These are phyloP conservation scores for Acyrthosiphon pisum DNA, from an alignment of 1,140 invertebrate genomes.

Conservation along the genomic window DNA sequence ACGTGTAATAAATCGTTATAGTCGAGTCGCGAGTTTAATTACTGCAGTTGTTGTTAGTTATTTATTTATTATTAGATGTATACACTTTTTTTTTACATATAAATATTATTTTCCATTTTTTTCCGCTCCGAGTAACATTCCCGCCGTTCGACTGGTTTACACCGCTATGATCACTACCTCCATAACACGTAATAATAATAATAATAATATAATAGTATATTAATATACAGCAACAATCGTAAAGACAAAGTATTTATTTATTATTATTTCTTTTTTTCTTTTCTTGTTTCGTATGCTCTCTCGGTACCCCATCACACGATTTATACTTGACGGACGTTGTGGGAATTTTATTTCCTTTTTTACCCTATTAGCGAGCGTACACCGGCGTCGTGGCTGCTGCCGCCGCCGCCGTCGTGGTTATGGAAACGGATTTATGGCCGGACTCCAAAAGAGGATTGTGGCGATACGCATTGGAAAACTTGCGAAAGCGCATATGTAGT, in stretches of 20 bases:
- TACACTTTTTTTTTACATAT: neutral
- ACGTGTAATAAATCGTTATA: slow-evolving; percentile 25
- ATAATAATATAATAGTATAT: neutral
- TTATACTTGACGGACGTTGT: slow-evolving; percentile 35
- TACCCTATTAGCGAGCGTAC: slow-evolving; percentile 30
- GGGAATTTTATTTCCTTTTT: slow-evolving; percentile 14
- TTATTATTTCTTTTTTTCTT: slow-evolving; percentile 21
- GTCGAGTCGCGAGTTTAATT: slow-evolving; percentile 10
- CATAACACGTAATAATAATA: neutral
- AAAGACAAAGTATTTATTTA: neutral
- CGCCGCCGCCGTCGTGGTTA: slow-evolving; percentile 44
- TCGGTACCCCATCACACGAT: neutral
- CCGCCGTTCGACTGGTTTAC: slow-evolving; percentile 37
- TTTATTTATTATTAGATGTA: slow-evolving; percentile 20
- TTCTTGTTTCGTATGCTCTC: neutral
- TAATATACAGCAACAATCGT: slow-evolving; percentile 17
- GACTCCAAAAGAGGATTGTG: slow-evolving; percentile 55
- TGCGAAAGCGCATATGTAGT: slow-evolving; percentile 52
- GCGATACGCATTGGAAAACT: slow-evolving; percentile 47
- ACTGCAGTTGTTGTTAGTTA: slow-evolving; percentile 3
- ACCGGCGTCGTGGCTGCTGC: neutral
- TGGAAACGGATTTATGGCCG: slow-evolving; percentile 57
- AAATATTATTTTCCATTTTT: slow-evolving; percentile 38
- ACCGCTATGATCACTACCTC: neutral
- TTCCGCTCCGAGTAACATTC: slow-evolving; percentile 35